These are phyloP conservation scores for Alouatta palliata DNA, from an alignment of 2,113 vertebrate genomes.

Conservation along the genomic window DNA sequence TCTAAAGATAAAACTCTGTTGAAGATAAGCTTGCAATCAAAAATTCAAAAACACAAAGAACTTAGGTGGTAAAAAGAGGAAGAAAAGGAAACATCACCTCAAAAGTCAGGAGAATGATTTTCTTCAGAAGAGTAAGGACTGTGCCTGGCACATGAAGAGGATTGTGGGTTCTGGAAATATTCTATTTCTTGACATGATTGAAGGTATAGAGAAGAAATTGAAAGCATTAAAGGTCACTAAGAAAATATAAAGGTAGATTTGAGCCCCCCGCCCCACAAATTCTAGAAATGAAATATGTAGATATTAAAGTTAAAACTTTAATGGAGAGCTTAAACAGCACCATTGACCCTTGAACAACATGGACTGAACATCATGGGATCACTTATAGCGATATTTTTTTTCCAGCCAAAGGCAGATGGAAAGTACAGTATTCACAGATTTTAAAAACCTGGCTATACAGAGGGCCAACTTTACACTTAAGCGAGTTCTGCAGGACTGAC, in stretches of 20 bases:
- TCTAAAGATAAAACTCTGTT: not conserved
- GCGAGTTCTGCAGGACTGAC: not conserved
- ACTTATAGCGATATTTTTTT: not conserved
- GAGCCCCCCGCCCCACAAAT: not conserved
- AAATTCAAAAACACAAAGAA: not conserved
- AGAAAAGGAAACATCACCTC: not conserved
- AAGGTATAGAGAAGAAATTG: not conserved
- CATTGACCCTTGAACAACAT: not conserved
- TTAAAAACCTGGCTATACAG: not conserved
- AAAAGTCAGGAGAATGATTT: not conserved
- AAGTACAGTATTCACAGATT: not conserved
- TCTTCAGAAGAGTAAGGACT: not conserved
- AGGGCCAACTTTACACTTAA: not conserved
- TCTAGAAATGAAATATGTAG: not conserved
- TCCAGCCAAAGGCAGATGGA: not conserved
- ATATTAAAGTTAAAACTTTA: not conserved
- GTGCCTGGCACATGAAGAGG: not conserved
- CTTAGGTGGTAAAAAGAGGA: not conserved
- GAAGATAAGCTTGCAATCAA: not conserved
- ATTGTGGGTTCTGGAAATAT: not conserved
- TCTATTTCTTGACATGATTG: slow-evolving; percentile 9
- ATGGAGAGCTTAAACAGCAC: not conserved
- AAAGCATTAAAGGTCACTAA: not conserved
- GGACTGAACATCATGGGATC: not conserved
- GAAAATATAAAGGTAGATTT: not conserved